Evolutionary conservation across 2,113 vertebrate genomes (phyloP).

Genomic region (Pollimyrus isidori): DNA sequence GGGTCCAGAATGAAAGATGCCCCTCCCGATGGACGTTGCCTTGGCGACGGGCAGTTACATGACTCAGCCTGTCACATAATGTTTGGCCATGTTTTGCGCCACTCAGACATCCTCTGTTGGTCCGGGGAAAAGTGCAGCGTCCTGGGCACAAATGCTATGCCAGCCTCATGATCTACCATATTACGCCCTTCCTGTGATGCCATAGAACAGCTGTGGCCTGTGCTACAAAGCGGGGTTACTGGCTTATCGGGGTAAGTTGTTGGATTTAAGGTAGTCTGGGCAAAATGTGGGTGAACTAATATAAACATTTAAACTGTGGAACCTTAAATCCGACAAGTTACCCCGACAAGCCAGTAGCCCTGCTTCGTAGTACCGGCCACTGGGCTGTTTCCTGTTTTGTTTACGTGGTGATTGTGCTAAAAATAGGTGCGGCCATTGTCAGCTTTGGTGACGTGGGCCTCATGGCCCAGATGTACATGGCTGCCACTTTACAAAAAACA

Average conservation of each 20-base stretch:
- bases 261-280: no score
- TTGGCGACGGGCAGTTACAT: neutral
- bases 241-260: no score
- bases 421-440: neutral
- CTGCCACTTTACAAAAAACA: neutral
- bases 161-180: constrained; percentile 40
- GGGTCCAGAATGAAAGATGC: neutral
- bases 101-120: neutral
- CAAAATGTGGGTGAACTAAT: no score
- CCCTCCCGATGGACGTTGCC: neutral
- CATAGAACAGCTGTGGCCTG: constrained; percentile 25
- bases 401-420: neutral
- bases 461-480: neutral
- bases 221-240: no score
- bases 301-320: no score
- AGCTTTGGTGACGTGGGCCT: neutral
- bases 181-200: constrained; percentile 24
- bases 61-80: neutral
- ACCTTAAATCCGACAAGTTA: no score
- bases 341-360: no score
- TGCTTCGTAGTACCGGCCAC: neutral
- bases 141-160: constrained; percentile 2
- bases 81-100: neutral
- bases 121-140: neutral
- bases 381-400: neutral